A percentile compares a stretch with the other conserved stretches of the same genome.
These are phyloP conservation scores for Centropus bengalensis DNA, from an alignment of 2,113 vertebrate genomes.

Conservation along the genomic window DNA sequence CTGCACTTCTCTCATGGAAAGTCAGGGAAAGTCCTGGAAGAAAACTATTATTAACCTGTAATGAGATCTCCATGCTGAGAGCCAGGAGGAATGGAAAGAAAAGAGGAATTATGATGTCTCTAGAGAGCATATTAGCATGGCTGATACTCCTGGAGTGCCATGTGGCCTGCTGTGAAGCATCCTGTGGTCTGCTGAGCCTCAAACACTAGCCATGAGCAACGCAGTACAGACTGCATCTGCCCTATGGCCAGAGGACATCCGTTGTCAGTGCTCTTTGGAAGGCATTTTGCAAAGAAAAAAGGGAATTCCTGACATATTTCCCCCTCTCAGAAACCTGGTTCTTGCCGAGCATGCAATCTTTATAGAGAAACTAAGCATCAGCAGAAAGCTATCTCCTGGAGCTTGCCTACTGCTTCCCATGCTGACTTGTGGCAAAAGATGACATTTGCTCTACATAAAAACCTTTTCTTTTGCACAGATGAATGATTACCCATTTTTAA, in stretches of 20 bases:
- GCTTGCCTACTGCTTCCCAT: neutral
- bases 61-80: neutral
- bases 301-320: neutral
- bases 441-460: conserved; percentile 12
- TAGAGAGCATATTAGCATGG: neutral
- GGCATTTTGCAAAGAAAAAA: neutral
- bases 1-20: neutral
- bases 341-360: neutral
- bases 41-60: neutral
- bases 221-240: neutral
- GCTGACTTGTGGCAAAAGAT: neutral
- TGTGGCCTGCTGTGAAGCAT: rapidly evolving
- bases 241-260: neutral
- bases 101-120: neutral
- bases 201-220: rapidly evolving
- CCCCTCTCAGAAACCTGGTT: neutral
- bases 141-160: neutral
- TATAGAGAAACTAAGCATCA: neutral
- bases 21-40: neutral
- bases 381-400: neutral
- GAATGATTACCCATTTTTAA: conserved; percentile 44
- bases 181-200: rapidly evolving
- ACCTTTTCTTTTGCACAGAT: conserved; percentile 19
- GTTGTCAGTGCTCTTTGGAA: neutral
- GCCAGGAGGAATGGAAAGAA: neutral